Percentiles rank a stretch among this genome's conserved stretches.
These are phyloP conservation scores for Eublepharis macularius DNA, from an alignment of 2,113 vertebrate genomes.

Conservation along the genomic window DNA sequence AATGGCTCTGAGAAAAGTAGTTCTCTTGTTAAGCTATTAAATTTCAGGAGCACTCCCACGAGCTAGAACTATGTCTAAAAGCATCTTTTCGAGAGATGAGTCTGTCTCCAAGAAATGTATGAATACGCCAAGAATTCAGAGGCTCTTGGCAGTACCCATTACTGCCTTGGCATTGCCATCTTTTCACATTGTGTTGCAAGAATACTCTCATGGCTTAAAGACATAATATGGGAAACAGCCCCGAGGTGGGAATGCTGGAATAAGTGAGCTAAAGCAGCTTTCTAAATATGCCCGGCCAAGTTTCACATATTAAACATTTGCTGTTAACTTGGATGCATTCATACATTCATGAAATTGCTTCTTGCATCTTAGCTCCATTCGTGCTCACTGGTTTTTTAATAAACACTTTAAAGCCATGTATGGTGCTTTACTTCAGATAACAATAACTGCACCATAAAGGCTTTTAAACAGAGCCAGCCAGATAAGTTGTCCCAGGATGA, in stretches of 20 bases:
- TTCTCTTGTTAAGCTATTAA: not conserved
- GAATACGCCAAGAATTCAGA: not conserved
- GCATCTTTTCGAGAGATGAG: not conserved
- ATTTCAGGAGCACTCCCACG: not conserved
- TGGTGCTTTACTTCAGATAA: no score
- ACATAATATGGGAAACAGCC: not conserved
- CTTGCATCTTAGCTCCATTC: no score
- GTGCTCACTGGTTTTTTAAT: no score
- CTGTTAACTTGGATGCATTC: not conserved
- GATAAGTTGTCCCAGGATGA: no score
- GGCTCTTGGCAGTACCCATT: not conserved
- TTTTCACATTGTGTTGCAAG: not conserved
- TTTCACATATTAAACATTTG: not conserved
- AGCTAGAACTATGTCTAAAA: not conserved
- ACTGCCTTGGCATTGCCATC: not conserved
- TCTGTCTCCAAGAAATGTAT: not conserved
- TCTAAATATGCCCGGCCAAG: not conserved
- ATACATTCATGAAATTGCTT: no score
- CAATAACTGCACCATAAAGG: no score
- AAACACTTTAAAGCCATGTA: no score
- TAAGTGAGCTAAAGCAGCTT: not conserved
- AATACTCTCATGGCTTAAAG: slow-evolving; percentile 4
- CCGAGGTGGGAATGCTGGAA: no score
- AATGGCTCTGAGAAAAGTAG: not conserved
- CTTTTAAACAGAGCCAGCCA: no score